Percentiles rank a stretch among this genome's conserved stretches.
Conservation (phyloP, 2,113 vertebrate species). For the Pipra filicauda region DNA sequence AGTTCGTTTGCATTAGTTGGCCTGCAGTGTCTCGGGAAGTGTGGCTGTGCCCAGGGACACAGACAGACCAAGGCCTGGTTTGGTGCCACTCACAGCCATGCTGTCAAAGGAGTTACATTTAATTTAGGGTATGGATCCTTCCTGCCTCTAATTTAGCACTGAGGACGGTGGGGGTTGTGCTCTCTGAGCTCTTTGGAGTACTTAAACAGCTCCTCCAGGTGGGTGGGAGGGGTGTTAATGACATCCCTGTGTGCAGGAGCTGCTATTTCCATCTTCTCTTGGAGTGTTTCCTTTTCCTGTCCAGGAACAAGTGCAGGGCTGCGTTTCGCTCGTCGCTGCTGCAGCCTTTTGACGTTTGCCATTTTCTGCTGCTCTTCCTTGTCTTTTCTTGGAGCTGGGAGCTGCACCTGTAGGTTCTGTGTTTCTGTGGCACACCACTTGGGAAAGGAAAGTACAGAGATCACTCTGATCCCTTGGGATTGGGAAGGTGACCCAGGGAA, state of each 20-base stretch:
- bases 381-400: neutral
- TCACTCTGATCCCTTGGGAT: too few relatives aligned
- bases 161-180: neutral
- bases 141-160: neutral
- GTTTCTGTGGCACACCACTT: accelerated
- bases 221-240: neutral
- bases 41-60: neutral
- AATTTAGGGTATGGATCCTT: conserved; percentile 5
- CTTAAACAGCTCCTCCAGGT: neutral
- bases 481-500: neutral
- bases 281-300: neutral
- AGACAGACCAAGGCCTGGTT: neutral
- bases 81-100: neutral
- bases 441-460: neutral
- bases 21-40: neutral
- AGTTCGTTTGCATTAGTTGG: neutral
- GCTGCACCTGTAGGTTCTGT: neutral
- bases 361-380: neutral
- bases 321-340: neutral
- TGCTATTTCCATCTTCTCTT: neutral
- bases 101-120: conserved; percentile 9
- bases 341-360: neutral
- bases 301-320: neutral
- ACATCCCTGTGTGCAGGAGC: neutral
- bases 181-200: neutral